A percentile compares a stretch with the other conserved stretches of the same genome.
Conservation (phyloP, 1,140 invertebrate genomes). For the Neuroterus valhalla region DNA sequence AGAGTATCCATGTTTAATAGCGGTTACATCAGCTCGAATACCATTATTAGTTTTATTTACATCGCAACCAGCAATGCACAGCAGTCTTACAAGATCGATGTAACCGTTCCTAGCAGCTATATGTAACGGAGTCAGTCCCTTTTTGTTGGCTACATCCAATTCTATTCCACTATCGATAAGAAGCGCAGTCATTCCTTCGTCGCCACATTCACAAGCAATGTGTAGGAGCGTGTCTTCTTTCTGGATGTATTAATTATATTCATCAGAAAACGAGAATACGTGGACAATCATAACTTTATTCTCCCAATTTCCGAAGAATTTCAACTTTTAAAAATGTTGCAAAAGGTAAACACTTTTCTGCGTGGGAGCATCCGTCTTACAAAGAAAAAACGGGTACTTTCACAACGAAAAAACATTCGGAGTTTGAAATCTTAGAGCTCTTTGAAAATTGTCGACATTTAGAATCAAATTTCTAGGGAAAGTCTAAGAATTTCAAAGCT, state of each 20-base stretch:
- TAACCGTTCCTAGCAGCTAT: constrained; percentile 84
- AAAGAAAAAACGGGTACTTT: too few species aligned
- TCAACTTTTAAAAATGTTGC: too few species aligned
- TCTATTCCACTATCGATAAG: constrained; percentile 85
- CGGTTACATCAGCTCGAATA: constrained; percentile 87
- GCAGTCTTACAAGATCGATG: constrained; percentile 83
- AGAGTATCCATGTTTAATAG: constrained; percentile 85
- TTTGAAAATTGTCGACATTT: too few species aligned
- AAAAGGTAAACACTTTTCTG: too few species aligned
- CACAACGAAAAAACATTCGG: too few species aligned
- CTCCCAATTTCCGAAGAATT: too few species aligned
- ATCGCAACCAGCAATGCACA: constrained; percentile 84
- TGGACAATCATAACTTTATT: too few species aligned
- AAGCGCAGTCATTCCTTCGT: constrained; percentile 82
- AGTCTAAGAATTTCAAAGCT: too few species aligned
- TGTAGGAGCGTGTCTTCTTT: constrained; percentile 86
- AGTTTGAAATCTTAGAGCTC: too few species aligned
- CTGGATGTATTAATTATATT: constrained; percentile 69
- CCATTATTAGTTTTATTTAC: constrained; percentile 82
- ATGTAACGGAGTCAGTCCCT: constrained; percentile 84
- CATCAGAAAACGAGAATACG: too few species aligned
- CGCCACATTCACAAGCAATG: constrained; percentile 81
- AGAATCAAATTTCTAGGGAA: too few species aligned
- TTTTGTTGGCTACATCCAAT: constrained; percentile 82
- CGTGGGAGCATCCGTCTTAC: too few species aligned